Evolutionary conservation across 1,140 invertebrate species (phyloP).

Genomic region (Asbolus verrucosus): DNA sequence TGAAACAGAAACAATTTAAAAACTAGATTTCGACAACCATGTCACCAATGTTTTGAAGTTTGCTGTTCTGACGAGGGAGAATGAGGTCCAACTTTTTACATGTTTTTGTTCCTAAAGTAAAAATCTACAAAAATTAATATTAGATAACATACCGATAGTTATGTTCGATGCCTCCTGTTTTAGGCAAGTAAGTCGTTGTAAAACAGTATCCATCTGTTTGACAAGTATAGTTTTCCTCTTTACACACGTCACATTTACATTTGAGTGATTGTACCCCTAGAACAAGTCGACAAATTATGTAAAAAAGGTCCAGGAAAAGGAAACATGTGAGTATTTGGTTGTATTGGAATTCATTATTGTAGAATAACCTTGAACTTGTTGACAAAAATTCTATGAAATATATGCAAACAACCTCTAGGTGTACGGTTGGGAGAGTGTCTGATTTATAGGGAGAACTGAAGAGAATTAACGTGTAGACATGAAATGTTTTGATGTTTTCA

Average conservation of each 20-base stretch:
- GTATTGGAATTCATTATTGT: slow-evolving; percentile 13
- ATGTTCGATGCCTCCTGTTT: slow-evolving; percentile 71
- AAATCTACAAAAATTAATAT: slow-evolving; percentile 28
- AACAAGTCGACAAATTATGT: slow-evolving; percentile 59
- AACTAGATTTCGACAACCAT: too few species aligned
- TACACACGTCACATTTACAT: slow-evolving; percentile 84
- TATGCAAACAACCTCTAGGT: slow-evolving; percentile 3
- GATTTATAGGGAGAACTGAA: too few species aligned
- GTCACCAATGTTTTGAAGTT: too few species aligned
- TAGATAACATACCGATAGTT: slow-evolving; percentile 77
- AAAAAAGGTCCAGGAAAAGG: not conserved
- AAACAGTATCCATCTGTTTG: slow-evolving; percentile 91
- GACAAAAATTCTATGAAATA: slow-evolving; percentile 24
- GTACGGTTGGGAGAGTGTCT: not conserved
- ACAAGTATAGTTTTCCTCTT: slow-evolving; percentile 83
- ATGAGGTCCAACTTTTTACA: slow-evolving; percentile 4
- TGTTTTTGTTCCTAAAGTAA: not conserved
- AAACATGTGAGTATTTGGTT: slow-evolving; percentile 1
- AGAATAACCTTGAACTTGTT: slow-evolving; percentile 50
- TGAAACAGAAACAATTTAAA: too few species aligned
- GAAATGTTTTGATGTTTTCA: slow-evolving; percentile 1
- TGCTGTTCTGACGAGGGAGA: not conserved
- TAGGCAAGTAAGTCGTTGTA: slow-evolving; percentile 78
- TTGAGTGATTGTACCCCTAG: slow-evolving; percentile 70
- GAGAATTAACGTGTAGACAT: too few species aligned